Base-by-base conservation (phyloP, 1,140 invertebrate species). In the Drosophila punjabiensis region DNA sequence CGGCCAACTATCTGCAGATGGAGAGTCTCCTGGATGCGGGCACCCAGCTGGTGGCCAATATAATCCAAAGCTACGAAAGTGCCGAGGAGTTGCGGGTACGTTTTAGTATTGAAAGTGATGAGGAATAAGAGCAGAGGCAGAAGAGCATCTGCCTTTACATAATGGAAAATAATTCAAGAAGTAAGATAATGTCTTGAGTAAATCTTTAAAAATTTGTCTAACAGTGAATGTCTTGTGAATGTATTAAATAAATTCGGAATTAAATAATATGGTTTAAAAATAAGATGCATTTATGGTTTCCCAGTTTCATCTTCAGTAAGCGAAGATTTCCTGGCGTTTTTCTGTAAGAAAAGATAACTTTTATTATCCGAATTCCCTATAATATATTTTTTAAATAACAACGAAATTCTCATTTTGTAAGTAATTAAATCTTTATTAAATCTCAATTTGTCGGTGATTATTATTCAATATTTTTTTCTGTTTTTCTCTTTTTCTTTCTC, bases 351-450 rank as follows among this genome's bases (percentile, higher is more conserved):
- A 7, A 1, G 10, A 33, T 33, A 10, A 4, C 11, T 32, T 33
- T 4, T 33, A 33, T 33, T 33, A 28, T 48, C 4, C 10, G 0
- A 28, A 28, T 16, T 50, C 4, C 7, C 20, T 48, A 0, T 9
- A 16, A 16, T 4, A 5, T 4, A 13, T 53, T 11, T 4, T 11
- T 13, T 2, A 18, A 50, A 33, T 20, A 56, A 37, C 16, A 37
- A 56, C 3, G 16, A 4, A 5, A 6, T 11, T 53, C 35, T 50
- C 60, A 18, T 66, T 74, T 90, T 89, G 69, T 90, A 85, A 88
- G 81, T 88, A 89, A 85, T 88, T 88, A 88, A 88, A 88, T 88
- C 70, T 88, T 88, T 88, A 88, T 88, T 88, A 88, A 88, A 88
- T 88, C 85, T 88, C 85, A 88, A 88, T 88, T 88, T 88, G 64